phyloP scores from a whole-genome alignment of 37 sponge, comb jelly and placozoan genomes.

The Diacarnus erythraeanus region DNA sequence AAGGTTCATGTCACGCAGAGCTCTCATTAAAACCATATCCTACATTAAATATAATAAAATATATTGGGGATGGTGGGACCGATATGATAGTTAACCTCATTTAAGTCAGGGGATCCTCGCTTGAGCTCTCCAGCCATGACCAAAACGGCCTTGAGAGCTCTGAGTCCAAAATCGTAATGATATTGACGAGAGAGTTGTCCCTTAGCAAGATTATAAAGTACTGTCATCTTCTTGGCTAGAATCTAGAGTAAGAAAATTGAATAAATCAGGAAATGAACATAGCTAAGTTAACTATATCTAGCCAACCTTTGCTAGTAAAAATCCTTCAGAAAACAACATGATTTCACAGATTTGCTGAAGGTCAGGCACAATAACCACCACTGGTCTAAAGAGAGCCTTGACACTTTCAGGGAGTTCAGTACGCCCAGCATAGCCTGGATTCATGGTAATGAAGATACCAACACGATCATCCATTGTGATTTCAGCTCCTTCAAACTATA shows the following conservation, averaged over 20 bases:
- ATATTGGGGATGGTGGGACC: neutral
- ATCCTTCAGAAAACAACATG: constrained; percentile 99
- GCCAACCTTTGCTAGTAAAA: constrained; percentile 98
- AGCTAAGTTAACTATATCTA: too few species aligned
- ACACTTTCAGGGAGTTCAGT: constrained; percentile 99
- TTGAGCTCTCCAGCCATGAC: constrained; percentile 99
- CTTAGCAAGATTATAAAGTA: constrained; percentile 94
- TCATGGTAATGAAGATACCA: constrained; percentile 99
- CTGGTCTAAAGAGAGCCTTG: constrained; percentile 97
- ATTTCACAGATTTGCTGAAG: constrained; percentile 99
- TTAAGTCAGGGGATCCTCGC: constrained; percentile 94
- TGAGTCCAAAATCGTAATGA: constrained; percentile 99
- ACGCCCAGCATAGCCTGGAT: constrained; percentile 99
- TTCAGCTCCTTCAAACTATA: constrained; percentile 94
- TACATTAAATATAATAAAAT: constrained; percentile 2
- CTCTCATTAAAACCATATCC: constrained; percentile 99
- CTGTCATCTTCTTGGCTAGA: constrained; percentile 99
- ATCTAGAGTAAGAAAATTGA: constrained; percentile 31
- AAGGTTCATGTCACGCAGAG: constrained; percentile 99
- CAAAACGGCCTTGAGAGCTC: constrained; percentile 99
- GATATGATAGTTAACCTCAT: constrained; percentile 57
- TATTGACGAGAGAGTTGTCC: constrained; percentile 96
- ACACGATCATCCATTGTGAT: constrained; percentile 91
- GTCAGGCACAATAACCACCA: constrained; percentile 99
- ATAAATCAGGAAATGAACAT: neutral